Evolutionary conservation across 2,888 invertebrate genomes (phyloP).

Genomic region (Alloplasta piceator): DNA sequence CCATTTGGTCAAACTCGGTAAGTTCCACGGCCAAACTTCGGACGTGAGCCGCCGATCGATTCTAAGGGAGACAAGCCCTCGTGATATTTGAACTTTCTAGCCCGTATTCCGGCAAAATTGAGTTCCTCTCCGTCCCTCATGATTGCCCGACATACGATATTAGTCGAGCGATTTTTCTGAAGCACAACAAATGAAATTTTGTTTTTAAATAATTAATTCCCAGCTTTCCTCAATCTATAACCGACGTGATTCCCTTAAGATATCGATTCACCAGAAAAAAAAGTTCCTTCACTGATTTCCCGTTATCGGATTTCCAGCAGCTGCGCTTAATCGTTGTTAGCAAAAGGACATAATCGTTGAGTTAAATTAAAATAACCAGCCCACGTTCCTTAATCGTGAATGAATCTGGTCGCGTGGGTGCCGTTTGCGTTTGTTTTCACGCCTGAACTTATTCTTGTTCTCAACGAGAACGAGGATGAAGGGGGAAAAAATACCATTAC

Average conservation of each 20-base stretch:
- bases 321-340: too few species aligned
- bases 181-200: background rate
- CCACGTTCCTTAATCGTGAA: too few species aligned
- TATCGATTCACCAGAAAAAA: too few species aligned
- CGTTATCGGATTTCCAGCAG: too few species aligned
- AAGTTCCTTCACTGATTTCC: too few species aligned
- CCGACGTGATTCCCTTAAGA: too few species aligned
- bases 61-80: constrained; percentile 5
- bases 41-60: constrained; percentile 51
- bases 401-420: too few species aligned
- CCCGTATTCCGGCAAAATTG: background rate
- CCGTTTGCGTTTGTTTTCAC: background rate
- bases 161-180: background rate
- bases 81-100: constrained; percentile 18
- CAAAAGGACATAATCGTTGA: too few species aligned
- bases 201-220: background rate
- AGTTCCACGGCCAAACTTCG: constrained; percentile 57
- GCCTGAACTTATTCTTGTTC: background rate
- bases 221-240: too few species aligned
- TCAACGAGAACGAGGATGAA: background rate
- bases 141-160: background rate
- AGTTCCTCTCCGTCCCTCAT: background rate
- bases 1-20: constrained; percentile 54
- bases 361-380: too few species aligned
- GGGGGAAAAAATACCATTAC: constrained; percentile 3